These are phyloP conservation scores for Tautogolabrus adspersus DNA, from an alignment of 2,113 vertebrate species.

Conservation along the genomic window DNA sequence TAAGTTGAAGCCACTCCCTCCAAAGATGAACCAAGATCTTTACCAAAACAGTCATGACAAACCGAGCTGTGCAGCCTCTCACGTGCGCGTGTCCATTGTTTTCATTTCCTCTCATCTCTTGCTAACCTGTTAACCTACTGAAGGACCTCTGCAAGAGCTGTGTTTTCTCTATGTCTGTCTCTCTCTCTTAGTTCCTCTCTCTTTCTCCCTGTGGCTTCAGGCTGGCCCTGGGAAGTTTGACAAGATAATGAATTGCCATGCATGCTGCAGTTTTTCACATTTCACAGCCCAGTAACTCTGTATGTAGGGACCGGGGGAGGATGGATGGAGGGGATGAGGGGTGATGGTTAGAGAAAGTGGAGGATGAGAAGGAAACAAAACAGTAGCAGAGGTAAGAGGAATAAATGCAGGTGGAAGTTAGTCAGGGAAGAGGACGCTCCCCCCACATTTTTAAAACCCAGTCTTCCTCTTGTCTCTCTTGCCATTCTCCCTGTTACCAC, in stretches of 20 bases:
- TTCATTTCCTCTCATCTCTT: neutral
- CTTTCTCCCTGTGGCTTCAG: slow-evolving; percentile 34
- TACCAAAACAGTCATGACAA: no score
- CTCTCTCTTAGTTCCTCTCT: slow-evolving; percentile 1
- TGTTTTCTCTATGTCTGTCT: neutral
- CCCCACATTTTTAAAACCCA: neutral
- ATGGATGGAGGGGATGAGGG: neutral
- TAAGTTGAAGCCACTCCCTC: no score
- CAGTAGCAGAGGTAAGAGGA: neutral
- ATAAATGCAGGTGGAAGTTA: slow-evolving; percentile 36
- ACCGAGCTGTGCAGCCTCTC: no score
- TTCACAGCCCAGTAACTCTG: slow-evolving; percentile 81
- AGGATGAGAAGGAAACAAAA: slow-evolving; percentile 26
- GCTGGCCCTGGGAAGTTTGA: slow-evolving; percentile 78
- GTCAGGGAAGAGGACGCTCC: slow-evolving; percentile 19
- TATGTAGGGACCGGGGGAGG: slow-evolving; percentile 35
- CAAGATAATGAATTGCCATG: slow-evolving; percentile 83
- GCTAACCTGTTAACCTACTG: slow-evolving; percentile 57
- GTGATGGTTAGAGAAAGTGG: neutral
- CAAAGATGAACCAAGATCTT: no score
- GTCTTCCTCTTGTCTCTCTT: slow-evolving; percentile 15
- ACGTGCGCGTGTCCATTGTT: no score
- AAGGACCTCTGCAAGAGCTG: slow-evolving; percentile 30
- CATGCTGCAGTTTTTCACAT: slow-evolving; percentile 82
- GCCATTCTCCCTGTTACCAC: slow-evolving; percentile 1